Evolutionary conservation across 2,888 invertebrate species (phyloP).

Genomic region (Drosophila melanosoma): DNA sequence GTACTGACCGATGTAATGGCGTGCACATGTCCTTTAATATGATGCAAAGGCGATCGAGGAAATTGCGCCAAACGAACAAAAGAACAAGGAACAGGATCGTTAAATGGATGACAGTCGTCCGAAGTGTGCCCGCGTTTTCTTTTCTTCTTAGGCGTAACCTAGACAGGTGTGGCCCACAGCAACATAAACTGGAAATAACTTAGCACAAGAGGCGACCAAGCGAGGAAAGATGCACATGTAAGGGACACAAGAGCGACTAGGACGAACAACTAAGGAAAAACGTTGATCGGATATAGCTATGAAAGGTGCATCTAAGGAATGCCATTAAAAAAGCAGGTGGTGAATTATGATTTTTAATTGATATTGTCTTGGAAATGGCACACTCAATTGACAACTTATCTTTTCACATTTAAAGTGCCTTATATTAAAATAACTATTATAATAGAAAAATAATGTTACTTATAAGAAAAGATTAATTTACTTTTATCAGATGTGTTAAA

Average conservation of each 20-base stretch:
- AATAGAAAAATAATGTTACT: background rate
- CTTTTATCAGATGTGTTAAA: too few species aligned
- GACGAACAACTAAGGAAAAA: conserved; percentile 36
- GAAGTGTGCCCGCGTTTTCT: conserved; percentile 74
- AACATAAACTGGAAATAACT: conserved; percentile 72
- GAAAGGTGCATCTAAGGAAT: conserved; percentile 49
- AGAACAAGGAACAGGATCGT: conserved; percentile 55
- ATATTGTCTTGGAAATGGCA: conserved; percentile 14
- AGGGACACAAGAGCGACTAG: background rate
- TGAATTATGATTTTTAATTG: conserved; percentile 61
- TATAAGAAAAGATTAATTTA: background rate
- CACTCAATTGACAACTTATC: background rate
- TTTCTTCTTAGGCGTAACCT: conserved; percentile 61
- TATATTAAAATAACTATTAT: background rate
- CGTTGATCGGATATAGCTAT: conserved; percentile 6
- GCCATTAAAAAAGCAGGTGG: conserved; percentile 43
- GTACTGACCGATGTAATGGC: conserved; percentile 54
- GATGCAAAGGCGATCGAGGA: conserved; percentile 51
- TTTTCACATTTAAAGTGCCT: background rate
- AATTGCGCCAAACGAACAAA: conserved; percentile 75
- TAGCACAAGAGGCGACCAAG: conserved; percentile 60
- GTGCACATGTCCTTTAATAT: conserved; percentile 74
- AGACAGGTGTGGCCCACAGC: conserved; percentile 70
- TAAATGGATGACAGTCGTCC: conserved; percentile 57
- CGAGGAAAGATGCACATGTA: conserved; percentile 29